These are phyloP conservation scores for Anguilla pacifica DNA, from an alignment of 2,797 vertebrate species.

Conservation along the genomic window DNA sequence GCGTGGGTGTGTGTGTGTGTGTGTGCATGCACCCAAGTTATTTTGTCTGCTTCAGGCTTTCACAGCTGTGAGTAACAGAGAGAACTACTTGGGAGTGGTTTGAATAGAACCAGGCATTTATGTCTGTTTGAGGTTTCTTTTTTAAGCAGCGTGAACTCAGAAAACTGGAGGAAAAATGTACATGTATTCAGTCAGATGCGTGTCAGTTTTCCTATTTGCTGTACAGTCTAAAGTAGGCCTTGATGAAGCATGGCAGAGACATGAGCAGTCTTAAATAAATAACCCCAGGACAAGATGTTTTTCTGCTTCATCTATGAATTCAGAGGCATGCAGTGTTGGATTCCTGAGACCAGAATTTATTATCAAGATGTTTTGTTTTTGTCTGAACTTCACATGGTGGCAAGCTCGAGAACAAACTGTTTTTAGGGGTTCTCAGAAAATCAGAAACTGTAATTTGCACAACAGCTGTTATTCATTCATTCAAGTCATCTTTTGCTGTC, in stretches of 20 bases:
- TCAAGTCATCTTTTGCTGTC: conserved; percentile 15
- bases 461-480: conserved; percentile 8
- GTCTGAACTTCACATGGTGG: conserved; percentile 30
- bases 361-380: conserved; percentile 30
- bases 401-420: neutral
- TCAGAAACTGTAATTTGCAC: conserved; percentile 12
- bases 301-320: conserved; percentile 26
- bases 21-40: neutral
- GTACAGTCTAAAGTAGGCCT: conserved; percentile 13
- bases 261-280: conserved; percentile 12
- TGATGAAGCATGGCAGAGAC: conserved; percentile 33
- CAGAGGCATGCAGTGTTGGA: conserved; percentile 25
- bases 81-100: conserved; percentile 13
- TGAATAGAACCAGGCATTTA: conserved; percentile 32
- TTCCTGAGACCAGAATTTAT: conserved; percentile 41
- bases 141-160: neutral
- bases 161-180: conserved; percentile 6
- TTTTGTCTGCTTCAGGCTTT: conserved; percentile 11
- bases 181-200: neutral
- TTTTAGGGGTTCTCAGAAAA: conserved; percentile 31
- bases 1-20: conserved; percentile 3
- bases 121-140: conserved; percentile 26
- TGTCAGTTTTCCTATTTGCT: conserved; percentile 23
- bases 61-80: neutral
- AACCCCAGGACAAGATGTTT: neutral